Evolutionary conservation across 2,797 vertebrate species (phyloP).

Genomic region (Tauraco hartlaubi): DNA sequence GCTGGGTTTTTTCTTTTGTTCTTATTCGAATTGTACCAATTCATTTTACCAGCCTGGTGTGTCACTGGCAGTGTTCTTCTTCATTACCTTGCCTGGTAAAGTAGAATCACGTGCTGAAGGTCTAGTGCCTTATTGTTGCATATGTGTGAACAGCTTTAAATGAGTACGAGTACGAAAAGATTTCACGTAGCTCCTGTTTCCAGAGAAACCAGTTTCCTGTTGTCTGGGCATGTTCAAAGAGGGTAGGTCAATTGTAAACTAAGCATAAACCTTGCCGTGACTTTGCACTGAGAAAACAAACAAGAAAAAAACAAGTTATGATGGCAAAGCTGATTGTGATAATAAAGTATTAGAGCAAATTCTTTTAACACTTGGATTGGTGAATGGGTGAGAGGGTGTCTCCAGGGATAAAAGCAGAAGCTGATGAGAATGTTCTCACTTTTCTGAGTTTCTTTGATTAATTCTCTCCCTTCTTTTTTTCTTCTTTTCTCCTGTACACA

Average conservation of each 20-base stretch:
- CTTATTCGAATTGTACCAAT: background rate
- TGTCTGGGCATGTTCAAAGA: constrained; percentile 78
- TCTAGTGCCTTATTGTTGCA: constrained; percentile 63
- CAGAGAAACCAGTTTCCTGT: constrained; percentile 80
- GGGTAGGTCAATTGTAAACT: constrained; percentile 60
- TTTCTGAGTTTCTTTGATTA: background rate
- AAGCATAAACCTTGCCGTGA: constrained; percentile 61
- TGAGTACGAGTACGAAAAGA: constrained; percentile 57
- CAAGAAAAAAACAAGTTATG: constrained; percentile 21
- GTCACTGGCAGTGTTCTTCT: background rate
- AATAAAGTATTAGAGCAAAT: constrained; percentile 32
- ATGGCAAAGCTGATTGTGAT: constrained; percentile 45
- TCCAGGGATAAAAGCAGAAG: background rate
- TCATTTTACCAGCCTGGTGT: constrained; percentile 1
- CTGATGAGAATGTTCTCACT: constrained; percentile 1
- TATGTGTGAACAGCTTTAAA: constrained; percentile 76
- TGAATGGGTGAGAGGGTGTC: constrained; percentile 4
- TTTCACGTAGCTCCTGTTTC: constrained; percentile 78
- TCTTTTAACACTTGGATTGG: constrained; percentile 35
- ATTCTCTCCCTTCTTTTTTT: background rate
- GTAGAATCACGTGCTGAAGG: constrained; percentile 60
- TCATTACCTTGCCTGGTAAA: constrained; percentile 63
- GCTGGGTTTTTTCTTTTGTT: background rate
- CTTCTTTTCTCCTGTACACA: background rate
- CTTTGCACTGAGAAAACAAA: constrained; percentile 58